phyloP scores from a whole-genome alignment of 2,888 invertebrate species.

The Acleris literana region DNA sequence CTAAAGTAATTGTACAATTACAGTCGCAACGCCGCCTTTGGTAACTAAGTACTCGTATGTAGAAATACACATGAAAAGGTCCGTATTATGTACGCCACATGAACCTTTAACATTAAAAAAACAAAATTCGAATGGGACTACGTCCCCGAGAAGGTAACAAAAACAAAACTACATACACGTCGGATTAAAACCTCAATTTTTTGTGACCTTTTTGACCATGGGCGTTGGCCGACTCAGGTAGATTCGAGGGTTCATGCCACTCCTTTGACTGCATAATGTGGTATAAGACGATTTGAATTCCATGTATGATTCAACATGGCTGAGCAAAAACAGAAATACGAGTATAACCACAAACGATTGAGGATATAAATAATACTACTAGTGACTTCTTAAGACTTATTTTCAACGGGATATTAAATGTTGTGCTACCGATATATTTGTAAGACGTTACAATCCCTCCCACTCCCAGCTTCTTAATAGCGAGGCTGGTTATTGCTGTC shows the following conservation, averaged over 20 bases:
- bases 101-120: neutral
- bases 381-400: no score
- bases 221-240: conserved; percentile 23
- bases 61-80: no score
- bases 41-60: no score
- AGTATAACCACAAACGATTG: neutral
- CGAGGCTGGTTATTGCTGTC: no score
- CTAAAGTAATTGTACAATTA: no score
- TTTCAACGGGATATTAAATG: no score
- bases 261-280: conserved; percentile 4
- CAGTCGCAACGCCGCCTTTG: no score
- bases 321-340: neutral
- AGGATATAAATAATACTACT: no score
- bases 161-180: conserved; percentile 14
- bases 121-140: neutral
- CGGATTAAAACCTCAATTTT: conserved; percentile 19
- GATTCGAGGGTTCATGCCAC: conserved; percentile 3
- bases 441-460: no score
- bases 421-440: no score
- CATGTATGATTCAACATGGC: neutral
- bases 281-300: neutral
- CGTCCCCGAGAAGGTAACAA: conserved; percentile 7
- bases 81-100: no score
- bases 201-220: conserved; percentile 11
- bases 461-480: no score